Evolutionary conservation across 2,888 invertebrate genomes (phyloP), one percentile per base, ranked within the genome.

Genomic region (Gibbula magus): DNA sequence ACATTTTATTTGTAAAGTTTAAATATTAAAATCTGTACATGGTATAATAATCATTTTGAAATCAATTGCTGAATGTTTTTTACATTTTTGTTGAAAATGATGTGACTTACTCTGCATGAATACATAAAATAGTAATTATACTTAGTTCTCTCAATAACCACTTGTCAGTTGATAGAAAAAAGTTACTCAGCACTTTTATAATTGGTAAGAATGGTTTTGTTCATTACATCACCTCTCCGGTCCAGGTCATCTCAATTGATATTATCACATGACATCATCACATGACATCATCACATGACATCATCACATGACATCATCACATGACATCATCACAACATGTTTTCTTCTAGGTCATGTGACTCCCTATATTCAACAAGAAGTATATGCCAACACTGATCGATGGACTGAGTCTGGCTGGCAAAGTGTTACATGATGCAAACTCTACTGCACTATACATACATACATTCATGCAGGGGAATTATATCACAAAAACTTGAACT

Each of bases 321-420:
- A 61, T 54, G 54, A 18, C 54, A 4, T n/a, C n/a, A n/a, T n/a
- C n/a, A n/a, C n/a, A n/a, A 61, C 61, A 61, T 8, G 13, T 61
- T 29, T 45, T 45, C 25, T 29, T 61, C 61, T 8, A 35, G 35
- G 35, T 35, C 35, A 35, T 35, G 35, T 35, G 35, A 35, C 35
- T 35, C 35, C 7, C 7, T 35, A 35, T 35, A 7, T 32, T 5
- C 39, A 70, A 5, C 20, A 32, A 10, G 18, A 70, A 39, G 18
- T 39, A 70, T 10, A 29, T 29, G 5, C 35, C 70, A 70, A 39
- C 70, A 70, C 66, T 25, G 16, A 66, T 25, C 66, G 25, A 66
- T 39, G 8, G 10, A 39, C 70, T 70, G 70, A 70, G 70, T 70
- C 70, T 70, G 70, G 70, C 70, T 70, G 70, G 39, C 20, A 35